phyloP scores from a whole-genome alignment of 1,140 invertebrate species.

The Aporrectodea caliginosa region DNA sequence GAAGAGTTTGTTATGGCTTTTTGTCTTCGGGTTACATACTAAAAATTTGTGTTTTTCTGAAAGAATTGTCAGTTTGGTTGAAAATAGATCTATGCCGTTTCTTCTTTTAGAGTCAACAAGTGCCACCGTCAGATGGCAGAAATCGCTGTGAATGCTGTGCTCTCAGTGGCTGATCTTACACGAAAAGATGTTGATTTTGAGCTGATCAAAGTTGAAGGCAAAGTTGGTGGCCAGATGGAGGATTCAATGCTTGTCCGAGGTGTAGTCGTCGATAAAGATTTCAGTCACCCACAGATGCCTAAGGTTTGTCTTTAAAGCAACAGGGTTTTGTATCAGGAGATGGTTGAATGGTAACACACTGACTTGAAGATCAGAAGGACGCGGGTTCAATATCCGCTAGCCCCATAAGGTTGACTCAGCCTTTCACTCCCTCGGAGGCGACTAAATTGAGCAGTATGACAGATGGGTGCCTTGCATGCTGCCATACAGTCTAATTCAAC shows the following conservation, averaged over 20 bases:
- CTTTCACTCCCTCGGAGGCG: no score
- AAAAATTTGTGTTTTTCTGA: no score
- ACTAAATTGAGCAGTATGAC: no score
- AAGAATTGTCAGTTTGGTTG: no score
- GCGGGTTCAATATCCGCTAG: no score
- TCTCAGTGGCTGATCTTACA: constrained; percentile 89
- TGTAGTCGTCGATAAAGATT: constrained; percentile 96
- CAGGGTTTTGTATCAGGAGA: neutral
- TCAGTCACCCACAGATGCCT: constrained; percentile 99
- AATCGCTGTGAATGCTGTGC: constrained; percentile 94
- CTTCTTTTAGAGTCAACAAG: constrained; percentile 56
- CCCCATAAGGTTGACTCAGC: no score
- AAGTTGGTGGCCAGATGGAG: constrained; percentile 94
- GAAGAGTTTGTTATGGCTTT: no score
- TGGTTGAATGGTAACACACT: no score
- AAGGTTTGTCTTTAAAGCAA: constrained; percentile 62
- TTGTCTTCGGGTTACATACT: no score
- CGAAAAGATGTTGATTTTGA: constrained; percentile 98
- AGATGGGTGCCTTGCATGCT: no score
- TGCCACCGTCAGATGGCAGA: constrained; percentile 93
- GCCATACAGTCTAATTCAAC: no score
- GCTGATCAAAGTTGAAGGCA: constrained; percentile 96
- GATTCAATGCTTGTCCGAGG: constrained; percentile 95
- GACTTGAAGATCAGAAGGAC: no score
- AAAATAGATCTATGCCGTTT: neutral